Percentiles rank a stretch among this genome's conserved stretches.
Conservation (phyloP, 2,888 invertebrate species). For the Capitulum mitella region DNA sequence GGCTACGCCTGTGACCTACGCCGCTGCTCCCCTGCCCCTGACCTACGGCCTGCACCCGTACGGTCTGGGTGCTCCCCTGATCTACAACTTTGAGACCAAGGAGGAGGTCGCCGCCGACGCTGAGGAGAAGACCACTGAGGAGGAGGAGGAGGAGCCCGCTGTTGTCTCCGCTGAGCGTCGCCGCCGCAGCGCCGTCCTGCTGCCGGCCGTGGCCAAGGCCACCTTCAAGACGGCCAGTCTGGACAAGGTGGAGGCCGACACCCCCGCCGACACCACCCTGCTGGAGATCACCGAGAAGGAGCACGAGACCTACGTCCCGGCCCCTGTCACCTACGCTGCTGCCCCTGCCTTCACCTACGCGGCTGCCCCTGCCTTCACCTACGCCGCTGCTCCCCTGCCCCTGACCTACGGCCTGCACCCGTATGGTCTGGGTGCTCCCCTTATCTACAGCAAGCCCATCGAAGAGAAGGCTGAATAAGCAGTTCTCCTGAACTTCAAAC, state of each 20-base stretch:
- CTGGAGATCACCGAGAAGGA: constrained; percentile 30
- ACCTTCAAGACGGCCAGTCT: constrained; percentile 43
- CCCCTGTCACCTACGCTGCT: too few relatives aligned
- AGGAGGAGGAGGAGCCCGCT: constrained; percentile 26
- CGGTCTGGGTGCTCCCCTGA: neutral
- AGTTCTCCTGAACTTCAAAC: too few relatives aligned
- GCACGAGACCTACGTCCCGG: constrained; percentile 27
- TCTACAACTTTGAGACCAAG: constrained; percentile 19
- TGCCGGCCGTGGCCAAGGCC: constrained; percentile 41
- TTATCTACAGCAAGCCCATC: too few relatives aligned
- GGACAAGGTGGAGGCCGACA: constrained; percentile 30
- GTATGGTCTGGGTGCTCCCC: too few relatives aligned
- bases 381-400: too few relatives aligned
- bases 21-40: neutral
- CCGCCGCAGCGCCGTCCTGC: constrained; percentile 32
- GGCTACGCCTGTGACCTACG: neutral
- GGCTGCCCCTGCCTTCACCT: too few relatives aligned
- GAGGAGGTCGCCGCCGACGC: constrained; percentile 25
- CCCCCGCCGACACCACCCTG: constrained; percentile 32
- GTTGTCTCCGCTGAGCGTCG: constrained; percentile 25
- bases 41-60: neutral
- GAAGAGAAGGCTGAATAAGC: too few relatives aligned
- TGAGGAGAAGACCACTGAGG: constrained; percentile 28
- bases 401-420: neutral
- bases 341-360: too few relatives aligned